Evolutionary conservation across 2,888 invertebrate species (phyloP), one percentile per base, ranked within the genome.

Genomic region (Calameuta idolon): DNA sequence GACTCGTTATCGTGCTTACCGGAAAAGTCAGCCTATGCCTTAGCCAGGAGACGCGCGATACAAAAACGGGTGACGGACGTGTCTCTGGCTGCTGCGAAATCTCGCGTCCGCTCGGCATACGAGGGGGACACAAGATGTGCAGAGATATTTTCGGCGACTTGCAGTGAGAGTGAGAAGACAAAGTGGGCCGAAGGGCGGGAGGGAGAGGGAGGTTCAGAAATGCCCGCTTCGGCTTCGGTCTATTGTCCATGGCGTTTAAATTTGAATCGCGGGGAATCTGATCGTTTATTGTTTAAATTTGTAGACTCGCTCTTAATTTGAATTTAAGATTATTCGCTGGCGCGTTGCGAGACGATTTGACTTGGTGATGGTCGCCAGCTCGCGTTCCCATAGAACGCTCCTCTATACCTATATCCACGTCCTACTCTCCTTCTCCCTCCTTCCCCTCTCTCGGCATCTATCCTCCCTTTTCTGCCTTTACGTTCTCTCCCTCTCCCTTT

Each of bases 211-310:
- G 83, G 83, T 83, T 82, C 83, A 80, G 84, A 81, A 85, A 86
- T 81, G 82, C 85, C 82, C 79, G 82, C 81, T 81, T 78, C 80
- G 75, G 76, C 84, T 89, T 87, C 80, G 75, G 76, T 84, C 89
- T 87, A 89, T 89, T 89, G 89, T 89, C 88, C 87, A 84, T 83
- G 83, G 85, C 87, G 88, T 89, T 89, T 89, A 89, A 89, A 89
- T 89, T 89, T 89, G 87, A 89, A 89, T 89, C 89, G 87, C 85
- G 83, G 85, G 85, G 89, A 89, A 89, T 89, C 89, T 89, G 89
- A 89, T 89, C 89, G 89, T 89, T 89, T 89, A 89, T 89, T 89
- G 89, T 89, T 89, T 89, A 89, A 89, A 89, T 89, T 89, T 89
- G 89, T 89, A 89, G 89, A 89, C 89, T 89, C 86, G 87, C 84